phyloP scores from a whole-genome alignment of 2,113 vertebrate genomes.

The Chaetodon auriga region DNA sequence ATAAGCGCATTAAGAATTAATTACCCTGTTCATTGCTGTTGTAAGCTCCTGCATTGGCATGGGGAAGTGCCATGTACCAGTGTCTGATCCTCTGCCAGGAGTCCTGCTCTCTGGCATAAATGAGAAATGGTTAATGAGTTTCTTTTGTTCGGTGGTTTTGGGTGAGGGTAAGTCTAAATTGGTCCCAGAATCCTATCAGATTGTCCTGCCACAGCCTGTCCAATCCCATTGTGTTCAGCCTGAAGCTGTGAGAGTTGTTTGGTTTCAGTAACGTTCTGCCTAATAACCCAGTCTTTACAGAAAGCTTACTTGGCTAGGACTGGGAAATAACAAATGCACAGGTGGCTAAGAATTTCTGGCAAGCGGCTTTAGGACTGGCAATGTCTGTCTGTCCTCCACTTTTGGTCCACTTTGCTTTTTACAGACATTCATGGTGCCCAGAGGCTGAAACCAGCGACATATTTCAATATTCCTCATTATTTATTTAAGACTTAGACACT shows the following conservation, averaged over 20 bases:
- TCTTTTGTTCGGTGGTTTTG: slow-evolving; percentile 70
- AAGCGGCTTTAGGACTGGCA: too few relatives aligned
- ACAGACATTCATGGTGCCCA: not conserved
- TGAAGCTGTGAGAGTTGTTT: slow-evolving; percentile 19
- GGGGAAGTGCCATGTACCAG: slow-evolving; percentile 47
- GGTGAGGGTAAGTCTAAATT: slow-evolving; percentile 52
- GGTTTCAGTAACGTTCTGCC: slow-evolving; percentile 24
- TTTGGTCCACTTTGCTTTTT: not conserved
- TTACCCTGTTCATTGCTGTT: slow-evolving; percentile 68
- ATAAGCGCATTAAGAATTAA: slow-evolving; percentile 82
- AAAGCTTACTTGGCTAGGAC: slow-evolving; percentile 1
- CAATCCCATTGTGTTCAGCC: slow-evolving; percentile 31
- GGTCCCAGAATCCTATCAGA: slow-evolving; percentile 32
- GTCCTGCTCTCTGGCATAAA: slow-evolving; percentile 61
- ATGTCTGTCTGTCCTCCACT: not conserved
- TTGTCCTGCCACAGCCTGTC: slow-evolving; percentile 35
- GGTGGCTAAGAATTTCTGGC: too few relatives aligned
- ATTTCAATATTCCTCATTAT: too few relatives aligned
- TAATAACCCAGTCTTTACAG: slow-evolving; percentile 25
- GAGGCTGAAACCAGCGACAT: not conserved
- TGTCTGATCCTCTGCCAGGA: slow-evolving; percentile 72
- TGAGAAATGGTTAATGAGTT: slow-evolving; percentile 74
- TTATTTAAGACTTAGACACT: too few relatives aligned
- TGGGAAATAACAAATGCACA: slow-evolving; percentile 13
- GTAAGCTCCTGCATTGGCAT: slow-evolving; percentile 65